These are phyloP conservation scores for Xenopus laevis DNA, from an alignment of 2,113 vertebrate genomes.

Conservation along the genomic window DNA sequence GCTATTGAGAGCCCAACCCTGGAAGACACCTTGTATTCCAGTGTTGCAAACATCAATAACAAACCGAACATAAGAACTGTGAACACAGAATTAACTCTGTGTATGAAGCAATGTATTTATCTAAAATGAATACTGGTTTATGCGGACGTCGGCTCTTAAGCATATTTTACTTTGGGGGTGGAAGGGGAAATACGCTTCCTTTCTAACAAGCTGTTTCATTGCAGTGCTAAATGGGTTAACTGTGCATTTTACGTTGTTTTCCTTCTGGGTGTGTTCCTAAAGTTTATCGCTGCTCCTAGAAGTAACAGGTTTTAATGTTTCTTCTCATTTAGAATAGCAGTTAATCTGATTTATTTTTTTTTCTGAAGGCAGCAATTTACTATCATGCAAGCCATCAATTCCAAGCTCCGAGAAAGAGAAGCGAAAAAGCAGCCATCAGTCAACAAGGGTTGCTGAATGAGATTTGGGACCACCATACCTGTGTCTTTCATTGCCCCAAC, in stretches of 20 bases:
- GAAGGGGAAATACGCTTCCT: too few relatives aligned
- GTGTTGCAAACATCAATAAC: too few relatives aligned
- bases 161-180: too few relatives aligned
- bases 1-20: too few relatives aligned
- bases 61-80: too few relatives aligned
- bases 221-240: constrained; percentile 8
- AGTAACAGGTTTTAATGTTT: constrained; percentile 64
- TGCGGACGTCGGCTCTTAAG: too few relatives aligned
- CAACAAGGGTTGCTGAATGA: constrained; percentile 64
- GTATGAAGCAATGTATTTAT: too few relatives aligned
- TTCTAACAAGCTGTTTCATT: background rate
- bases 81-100: too few relatives aligned
- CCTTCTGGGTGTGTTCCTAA: background rate
- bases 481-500: constrained; percentile 71
- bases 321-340: constrained; percentile 73
- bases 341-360: constrained; percentile 73
- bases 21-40: too few relatives aligned
- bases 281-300: constrained; percentile 32
- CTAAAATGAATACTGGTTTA: too few relatives aligned
- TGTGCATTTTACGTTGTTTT: constrained; percentile 4
- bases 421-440: constrained; percentile 63
- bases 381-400: constrained; percentile 59
- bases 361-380: constrained; percentile 65
- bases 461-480: constrained; percentile 79
- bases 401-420: constrained; percentile 50